Evolutionary conservation across 2,888 invertebrate genomes (phyloP).

Genomic region (Ellobium chinense): DNA sequence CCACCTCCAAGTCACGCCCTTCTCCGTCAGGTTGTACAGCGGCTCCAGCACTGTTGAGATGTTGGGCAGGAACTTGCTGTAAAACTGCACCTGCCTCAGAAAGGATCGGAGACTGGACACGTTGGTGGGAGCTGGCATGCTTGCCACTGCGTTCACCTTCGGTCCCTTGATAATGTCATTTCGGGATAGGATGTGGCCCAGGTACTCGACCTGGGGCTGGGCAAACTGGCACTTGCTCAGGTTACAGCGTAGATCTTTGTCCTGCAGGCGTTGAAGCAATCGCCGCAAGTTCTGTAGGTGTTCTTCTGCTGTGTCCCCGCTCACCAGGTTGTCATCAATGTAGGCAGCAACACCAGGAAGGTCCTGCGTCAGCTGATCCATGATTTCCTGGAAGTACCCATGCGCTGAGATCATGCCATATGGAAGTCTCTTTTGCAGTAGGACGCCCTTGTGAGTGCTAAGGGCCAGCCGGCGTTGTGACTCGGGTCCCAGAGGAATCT

Average conservation of each 20-base stretch:
- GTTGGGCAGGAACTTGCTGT: slow-evolving; percentile 35
- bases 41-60: slow-evolving; percentile 34
- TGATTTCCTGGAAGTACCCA: slow-evolving; percentile 19
- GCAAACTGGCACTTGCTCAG: too few relatives aligned
- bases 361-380: slow-evolving; percentile 23
- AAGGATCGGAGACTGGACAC: background rate
- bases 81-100: slow-evolving; percentile 38
- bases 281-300: slow-evolving; percentile 11
- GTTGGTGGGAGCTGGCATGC: too few relatives aligned
- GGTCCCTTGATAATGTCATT: too few relatives aligned
- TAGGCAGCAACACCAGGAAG: slow-evolving; percentile 4
- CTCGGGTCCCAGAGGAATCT: slow-evolving; percentile 47
- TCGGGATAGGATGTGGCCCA: too few relatives aligned
- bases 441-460: slow-evolving; percentile 35
- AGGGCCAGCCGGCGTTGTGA: slow-evolving; percentile 28
- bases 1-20: slow-evolving; percentile 48
- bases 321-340: slow-evolving; percentile 17
- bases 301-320: slow-evolving; percentile 11
- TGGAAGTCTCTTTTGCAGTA: slow-evolving; percentile 43
- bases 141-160: too few relatives aligned
- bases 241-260: slow-evolving; percentile 9
- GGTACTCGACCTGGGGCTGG: too few relatives aligned
- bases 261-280: slow-evolving; percentile 20
- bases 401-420: slow-evolving; percentile 36
- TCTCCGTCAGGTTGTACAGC: slow-evolving; percentile 37